These are phyloP conservation scores for Pterostichus niger DNA, from an alignment of 2,888 invertebrate species.

Conservation along the genomic window DNA sequence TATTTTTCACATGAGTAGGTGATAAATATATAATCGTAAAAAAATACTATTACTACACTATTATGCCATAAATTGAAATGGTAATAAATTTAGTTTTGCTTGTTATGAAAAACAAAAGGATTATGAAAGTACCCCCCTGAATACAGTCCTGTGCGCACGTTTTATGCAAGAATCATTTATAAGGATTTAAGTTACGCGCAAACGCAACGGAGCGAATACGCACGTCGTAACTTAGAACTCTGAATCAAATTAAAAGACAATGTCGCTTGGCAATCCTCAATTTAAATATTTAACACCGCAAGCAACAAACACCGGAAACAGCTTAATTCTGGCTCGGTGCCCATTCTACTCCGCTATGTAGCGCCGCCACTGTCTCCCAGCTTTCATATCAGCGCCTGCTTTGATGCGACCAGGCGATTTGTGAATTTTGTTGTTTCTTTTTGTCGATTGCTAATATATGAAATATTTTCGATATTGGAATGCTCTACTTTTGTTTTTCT, in stretches of 20 bases:
- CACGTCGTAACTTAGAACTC: slow-evolving; percentile 53
- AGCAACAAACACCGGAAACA: slow-evolving; percentile 57
- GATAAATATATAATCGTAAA: too few species aligned
- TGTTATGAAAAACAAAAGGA: slow-evolving; percentile 17
- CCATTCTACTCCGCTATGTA: neutral
- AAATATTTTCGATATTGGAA: slow-evolving; percentile 38
- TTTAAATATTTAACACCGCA: slow-evolving; percentile 57
- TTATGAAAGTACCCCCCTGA: neutral
- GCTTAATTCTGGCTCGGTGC: slow-evolving; percentile 33
- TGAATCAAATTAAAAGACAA: slow-evolving; percentile 55
- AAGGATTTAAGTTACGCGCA: slow-evolving; percentile 52
- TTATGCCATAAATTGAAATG: neutral
- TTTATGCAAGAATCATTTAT: slow-evolving; percentile 48
- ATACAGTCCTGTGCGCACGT: neutral
- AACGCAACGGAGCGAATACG: slow-evolving; percentile 49
- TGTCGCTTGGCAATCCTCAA: slow-evolving; percentile 53
- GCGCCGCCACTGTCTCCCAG: too few species aligned
- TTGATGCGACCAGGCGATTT: slow-evolving; percentile 28
- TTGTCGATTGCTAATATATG: slow-evolving; percentile 11
- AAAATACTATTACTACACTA: too few species aligned
- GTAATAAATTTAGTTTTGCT: neutral
- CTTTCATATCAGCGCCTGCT: slow-evolving; percentile 20
- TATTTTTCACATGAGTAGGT: too few species aligned
- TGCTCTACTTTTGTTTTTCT: slow-evolving; percentile 29
- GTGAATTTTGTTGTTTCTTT: neutral